Percentiles rank a stretch among this genome's conserved stretches.
Evolutionary conservation across 2,113 vertebrate genomes (phyloP).

Genomic region (Alexandromys fortis): DNA sequence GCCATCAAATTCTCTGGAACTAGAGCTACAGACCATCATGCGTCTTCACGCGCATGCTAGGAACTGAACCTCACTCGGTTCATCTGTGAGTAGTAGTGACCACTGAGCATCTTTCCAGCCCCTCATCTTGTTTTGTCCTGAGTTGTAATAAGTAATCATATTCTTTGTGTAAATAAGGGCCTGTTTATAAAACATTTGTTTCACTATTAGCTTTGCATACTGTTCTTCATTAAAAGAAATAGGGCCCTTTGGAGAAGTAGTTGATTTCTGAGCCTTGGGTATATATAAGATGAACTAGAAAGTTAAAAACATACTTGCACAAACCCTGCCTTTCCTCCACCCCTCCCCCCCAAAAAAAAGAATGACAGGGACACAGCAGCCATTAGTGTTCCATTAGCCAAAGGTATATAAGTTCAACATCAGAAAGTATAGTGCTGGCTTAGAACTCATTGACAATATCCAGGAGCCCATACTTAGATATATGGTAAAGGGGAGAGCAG

Average conservation of each 20-base stretch:
- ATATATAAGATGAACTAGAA: neutral
- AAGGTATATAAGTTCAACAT: neutral
- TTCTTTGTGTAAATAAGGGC: neutral
- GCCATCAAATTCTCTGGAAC: neutral
- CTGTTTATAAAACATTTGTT: neutral
- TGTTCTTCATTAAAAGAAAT: neutral
- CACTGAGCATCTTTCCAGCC: neutral
- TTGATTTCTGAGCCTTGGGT: neutral
- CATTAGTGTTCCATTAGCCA: neutral
- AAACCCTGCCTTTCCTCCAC: neutral
- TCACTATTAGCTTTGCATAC: neutral
- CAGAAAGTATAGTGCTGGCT: neutral
- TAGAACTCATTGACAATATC: neutral
- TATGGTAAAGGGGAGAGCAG: neutral
- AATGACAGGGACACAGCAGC: neutral
- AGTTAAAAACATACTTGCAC: neutral
- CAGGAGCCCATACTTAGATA: neutral
- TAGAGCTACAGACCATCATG: neutral
- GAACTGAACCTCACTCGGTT: neutral
- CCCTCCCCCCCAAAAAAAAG: neutral
- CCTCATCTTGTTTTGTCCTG: neutral
- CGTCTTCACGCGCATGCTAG: neutral
- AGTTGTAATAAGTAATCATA: constrained; percentile 10
- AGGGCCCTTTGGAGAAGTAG: neutral
- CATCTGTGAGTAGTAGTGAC: neutral